A percentile compares a stretch with the other conserved stretches of the same genome.
Evolutionary conservation across 2,888 invertebrate species (phyloP).

Genomic region (Scotopteryx bipunctaria): DNA sequence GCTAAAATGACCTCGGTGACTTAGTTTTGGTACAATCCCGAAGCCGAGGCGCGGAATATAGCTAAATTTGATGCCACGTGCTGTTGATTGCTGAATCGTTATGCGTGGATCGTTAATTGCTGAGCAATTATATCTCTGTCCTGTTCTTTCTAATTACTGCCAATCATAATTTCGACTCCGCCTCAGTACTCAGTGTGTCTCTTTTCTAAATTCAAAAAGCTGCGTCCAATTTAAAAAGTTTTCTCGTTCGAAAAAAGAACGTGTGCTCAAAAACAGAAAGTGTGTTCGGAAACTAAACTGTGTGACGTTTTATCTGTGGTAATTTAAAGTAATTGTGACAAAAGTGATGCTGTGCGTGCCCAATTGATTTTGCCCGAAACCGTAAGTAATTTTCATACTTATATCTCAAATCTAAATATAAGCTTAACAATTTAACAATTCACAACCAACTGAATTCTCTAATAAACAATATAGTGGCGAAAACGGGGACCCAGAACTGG

Average conservation of each 20-base stretch:
- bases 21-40: conserved; percentile 49
- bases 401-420: not conserved
- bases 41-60: conserved; percentile 40
- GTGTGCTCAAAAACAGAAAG: conserved; percentile 42
- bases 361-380: conserved; percentile 56
- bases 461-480: too few species aligned
- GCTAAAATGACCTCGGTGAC: conserved; percentile 77
- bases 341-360: conserved; percentile 71
- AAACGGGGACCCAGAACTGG: not conserved
- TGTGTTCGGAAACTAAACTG: conserved; percentile 39
- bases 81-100: conserved; percentile 65
- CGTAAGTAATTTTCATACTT: conserved; percentile 60
- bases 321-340: conserved; percentile 56
- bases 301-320: conserved; percentile 61
- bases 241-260: conserved; percentile 39
- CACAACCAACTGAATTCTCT: too few species aligned
- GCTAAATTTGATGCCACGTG: conserved; percentile 68
- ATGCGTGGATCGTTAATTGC: conserved; percentile 69
- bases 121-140: conserved; percentile 68
- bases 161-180: conserved; percentile 59
- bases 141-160: conserved; percentile 66
- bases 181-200: conserved; percentile 41
- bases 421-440: too few species aligned
- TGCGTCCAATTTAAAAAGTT: conserved; percentile 35
- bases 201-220: conserved; percentile 40